Evolutionary conservation across 2,888 invertebrate species (phyloP), one percentile per base, ranked within the genome.

Genomic region (Drosophila cracens): DNA sequence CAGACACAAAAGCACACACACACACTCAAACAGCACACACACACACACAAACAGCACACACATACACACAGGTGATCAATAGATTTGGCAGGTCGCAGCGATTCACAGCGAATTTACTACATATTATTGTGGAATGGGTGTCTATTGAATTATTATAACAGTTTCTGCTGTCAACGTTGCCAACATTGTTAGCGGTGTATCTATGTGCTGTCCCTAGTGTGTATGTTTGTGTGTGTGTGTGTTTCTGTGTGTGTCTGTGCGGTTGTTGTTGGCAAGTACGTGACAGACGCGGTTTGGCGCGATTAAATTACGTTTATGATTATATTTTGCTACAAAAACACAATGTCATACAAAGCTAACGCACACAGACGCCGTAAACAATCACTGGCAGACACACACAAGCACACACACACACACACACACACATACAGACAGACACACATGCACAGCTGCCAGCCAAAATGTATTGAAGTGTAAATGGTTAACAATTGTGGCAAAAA

Each of bases 241-340:
- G 13, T 52, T 18, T 53, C 10, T 40, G 40, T n/a, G n/a, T 18
- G 34, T 36, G 13, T 18, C n/a, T 40, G 43, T 72, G 43, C 43
- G 67, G 54, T 69, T 83, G 83, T 87, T 87, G 89, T 78, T 86
- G 87, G 80, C 83, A 79, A 82, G 82, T 88, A 87, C 87, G 90
- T 87, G 87, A 88, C 87, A 88, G 83, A 90, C 90, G 86, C 87
- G 87, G 82, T 87, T 90, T 90, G 90, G 80, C 84, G 83, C 89
- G 89, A 88, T 87, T 87, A 87, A 87, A 87, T 90, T 87, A 88
- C 90, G 89, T 86, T 90, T 87, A 88, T 88, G 90, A 90, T 87
- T 87, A 88, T 87, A 87, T 87, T 87, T 87, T 83, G 90, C 76
- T 83, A 82, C 87, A 90, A 73, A 76, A 83, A 80, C 76, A 87